Percentiles rank a stretch among this genome's conserved stretches.
phyloP scores from a whole-genome alignment of 2,113 vertebrate species.

The Jacana jacana region DNA sequence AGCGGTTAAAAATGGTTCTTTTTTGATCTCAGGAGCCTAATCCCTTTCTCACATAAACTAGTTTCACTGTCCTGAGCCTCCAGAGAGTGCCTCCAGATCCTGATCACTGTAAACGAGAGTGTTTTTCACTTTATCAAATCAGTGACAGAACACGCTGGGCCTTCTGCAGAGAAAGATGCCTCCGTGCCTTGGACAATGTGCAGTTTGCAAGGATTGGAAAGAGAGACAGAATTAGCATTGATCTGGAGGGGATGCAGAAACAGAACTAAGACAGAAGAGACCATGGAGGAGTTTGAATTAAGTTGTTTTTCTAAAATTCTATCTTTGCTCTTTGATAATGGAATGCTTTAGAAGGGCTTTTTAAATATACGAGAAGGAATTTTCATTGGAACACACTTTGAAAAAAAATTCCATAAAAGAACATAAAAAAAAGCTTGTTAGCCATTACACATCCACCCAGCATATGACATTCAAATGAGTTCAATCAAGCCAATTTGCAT shows the following conservation, averaged over 20 bases:
- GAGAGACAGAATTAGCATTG: neutral
- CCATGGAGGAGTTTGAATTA: neutral
- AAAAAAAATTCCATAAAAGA: neutral
- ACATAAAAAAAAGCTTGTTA: slow-evolving; percentile 1
- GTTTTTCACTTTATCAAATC: neutral
- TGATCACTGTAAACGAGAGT: neutral
- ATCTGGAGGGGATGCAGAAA: neutral
- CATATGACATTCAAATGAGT: neutral
- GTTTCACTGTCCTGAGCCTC: neutral
- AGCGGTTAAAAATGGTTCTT: fast-evolving
- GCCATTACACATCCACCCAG: neutral
- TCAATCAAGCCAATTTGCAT: slow-evolving; percentile 18
- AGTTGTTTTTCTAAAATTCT: neutral
- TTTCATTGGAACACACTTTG: neutral
- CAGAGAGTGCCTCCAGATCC: neutral
- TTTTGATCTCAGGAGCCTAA: neutral
- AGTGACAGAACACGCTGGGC: neutral
- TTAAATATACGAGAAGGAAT: neutral
- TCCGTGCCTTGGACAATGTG: neutral
- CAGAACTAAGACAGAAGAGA: neutral
- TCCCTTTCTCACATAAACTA: neutral
- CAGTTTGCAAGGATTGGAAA: neutral
- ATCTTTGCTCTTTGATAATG: neutral
- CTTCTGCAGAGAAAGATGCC: neutral
- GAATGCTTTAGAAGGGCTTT: neutral